Evolutionary conservation across 2,113 vertebrate genomes (phyloP).

Genomic region (Microtus richardsoni): DNA sequence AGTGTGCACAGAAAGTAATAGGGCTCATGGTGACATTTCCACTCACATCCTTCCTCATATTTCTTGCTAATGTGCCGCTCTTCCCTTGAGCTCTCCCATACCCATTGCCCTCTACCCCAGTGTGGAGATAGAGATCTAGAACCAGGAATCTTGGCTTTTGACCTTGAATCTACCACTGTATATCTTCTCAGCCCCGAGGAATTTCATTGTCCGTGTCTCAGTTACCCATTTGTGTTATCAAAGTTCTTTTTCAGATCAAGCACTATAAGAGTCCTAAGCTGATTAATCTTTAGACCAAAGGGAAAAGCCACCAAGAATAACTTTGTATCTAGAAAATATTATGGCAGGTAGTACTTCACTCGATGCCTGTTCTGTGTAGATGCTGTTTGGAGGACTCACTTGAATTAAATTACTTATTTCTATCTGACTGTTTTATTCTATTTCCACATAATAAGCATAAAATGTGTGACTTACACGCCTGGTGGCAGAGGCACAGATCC

Average conservation of each 20-base stretch:
- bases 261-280: neutral
- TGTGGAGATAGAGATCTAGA: neutral
- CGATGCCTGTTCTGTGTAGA: neutral
- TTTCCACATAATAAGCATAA: neutral
- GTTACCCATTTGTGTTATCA: neutral
- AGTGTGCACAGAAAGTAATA: neutral
- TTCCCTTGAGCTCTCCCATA: neutral
- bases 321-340: neutral
- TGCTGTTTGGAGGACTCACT: neutral
- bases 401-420: neutral
- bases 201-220: neutral
- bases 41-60: too few species aligned
- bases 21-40: too few species aligned
- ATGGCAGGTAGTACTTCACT: neutral
- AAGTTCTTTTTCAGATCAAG: constrained; percentile 40
- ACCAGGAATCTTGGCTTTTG: neutral
- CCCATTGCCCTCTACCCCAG: too few species aligned
- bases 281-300: neutral
- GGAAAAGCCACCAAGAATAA: neutral
- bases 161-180: neutral
- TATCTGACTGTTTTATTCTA: neutral
- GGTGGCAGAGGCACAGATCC: neutral
- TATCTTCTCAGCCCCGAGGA: neutral
- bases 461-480: neutral
- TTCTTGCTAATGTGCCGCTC: neutral